Evolutionary conservation across 2,113 vertebrate genomes (phyloP), one percentile per base, ranked within the genome.

Genomic region (Ciconia maguari): DNA sequence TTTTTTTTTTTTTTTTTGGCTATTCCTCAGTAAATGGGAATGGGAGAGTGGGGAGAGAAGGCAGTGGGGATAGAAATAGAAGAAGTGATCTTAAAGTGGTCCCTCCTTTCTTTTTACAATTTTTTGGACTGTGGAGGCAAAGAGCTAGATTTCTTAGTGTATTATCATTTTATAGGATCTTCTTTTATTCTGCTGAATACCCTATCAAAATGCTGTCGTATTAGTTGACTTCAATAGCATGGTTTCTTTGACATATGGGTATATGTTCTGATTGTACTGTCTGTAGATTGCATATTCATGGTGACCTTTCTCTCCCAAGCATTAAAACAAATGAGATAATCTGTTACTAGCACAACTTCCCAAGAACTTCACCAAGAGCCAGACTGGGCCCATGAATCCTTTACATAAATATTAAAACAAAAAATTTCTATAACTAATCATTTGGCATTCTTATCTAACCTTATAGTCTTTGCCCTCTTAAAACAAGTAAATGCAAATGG

Each of bases 391-490:
- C 11, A 26, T 51, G 17, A 91, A 51, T 57, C 1, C 2, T 84
- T 75, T 42, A 46, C 4, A 29, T 24, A 83, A 71, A 72, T 17
- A 48, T 3, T 7, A n/a, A 69, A 69, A 10, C 0, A 34, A 38
- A 41, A 34, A n/a, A 32, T 8, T 1, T 4, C 41, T 4, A 22
- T 36, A 69, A 2, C 1, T 44, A 46, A 41, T 22, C 0, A 52
- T 36, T 54, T 68, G 6, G 55, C 22, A 25, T 65, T 74, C 30
- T 60, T 66, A 38, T 38, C 46, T 75, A 74, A 68, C 9, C 1
- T 61, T 29, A 12, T 2, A 64, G 2, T 21, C 26, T 29, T 79
- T 27, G 24, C 5, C 26, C 1, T 72, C 11, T 60, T 60, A 93
- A 44, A 65, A 46, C 30, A 61, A 46, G 9, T 36, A 62, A 54